phyloP scores from a whole-genome alignment of 2,888 invertebrate species.

The Lasius platythorax region DNA sequence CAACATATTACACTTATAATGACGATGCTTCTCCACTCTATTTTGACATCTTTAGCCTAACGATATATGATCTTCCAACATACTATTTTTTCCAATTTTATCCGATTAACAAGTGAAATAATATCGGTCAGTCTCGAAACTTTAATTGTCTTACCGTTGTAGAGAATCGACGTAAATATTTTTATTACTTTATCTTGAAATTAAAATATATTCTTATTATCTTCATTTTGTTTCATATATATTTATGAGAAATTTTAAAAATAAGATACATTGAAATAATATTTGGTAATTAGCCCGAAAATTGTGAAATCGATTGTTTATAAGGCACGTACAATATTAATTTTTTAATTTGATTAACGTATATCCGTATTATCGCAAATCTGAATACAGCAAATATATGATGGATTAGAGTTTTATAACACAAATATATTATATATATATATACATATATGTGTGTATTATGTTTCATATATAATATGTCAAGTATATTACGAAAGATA shows the following conservation, averaged over 20 bases:
- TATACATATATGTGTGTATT: neutral
- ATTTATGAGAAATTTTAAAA: constrained; percentile 8
- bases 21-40: neutral
- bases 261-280: neutral
- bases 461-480: neutral
- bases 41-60: neutral
- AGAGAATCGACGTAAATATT: neutral
- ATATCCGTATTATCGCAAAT: neutral
- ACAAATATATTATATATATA: neutral
- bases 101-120: neutral
- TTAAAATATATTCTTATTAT: neutral
- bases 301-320: neutral
- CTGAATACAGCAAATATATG: neutral
- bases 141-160: neutral
- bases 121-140: neutral
- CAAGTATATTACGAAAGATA: neutral
- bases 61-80: neutral
- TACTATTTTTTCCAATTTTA: neutral
- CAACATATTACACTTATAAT: neutral
- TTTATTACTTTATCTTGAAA: neutral
- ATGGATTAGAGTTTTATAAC: constrained; percentile 9
- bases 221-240: neutral
- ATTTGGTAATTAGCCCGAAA: constrained; percentile 3
- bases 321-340: neutral
- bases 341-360: neutral